Conservation (phyloP, 2,113 vertebrate species). For the Bothrops jararaca region DNA sequence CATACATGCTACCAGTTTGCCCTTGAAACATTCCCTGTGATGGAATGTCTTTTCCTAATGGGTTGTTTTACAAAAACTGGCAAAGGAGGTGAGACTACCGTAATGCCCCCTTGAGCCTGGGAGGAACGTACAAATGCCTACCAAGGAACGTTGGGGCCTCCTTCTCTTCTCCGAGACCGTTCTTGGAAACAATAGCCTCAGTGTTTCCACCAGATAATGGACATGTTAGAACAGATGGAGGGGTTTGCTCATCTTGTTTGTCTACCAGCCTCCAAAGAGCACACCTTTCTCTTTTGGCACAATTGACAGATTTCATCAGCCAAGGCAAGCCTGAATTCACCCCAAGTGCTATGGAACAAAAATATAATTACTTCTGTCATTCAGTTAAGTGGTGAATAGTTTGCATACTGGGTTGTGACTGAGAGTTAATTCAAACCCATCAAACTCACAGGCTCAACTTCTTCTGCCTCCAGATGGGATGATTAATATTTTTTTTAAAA, state of each 20-base stretch:
- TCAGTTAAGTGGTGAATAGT: rapidly evolving
- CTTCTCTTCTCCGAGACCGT: neutral
- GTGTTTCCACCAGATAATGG: constrained; percentile 20
- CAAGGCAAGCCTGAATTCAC: neutral
- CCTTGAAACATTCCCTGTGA: neutral
- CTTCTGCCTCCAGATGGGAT: neutral
- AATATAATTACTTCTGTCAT: rapidly evolving
- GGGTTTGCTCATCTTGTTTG: constrained; percentile 16
- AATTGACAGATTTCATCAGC: neutral
- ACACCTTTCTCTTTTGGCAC: constrained; percentile 34
- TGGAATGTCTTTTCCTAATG: constrained; percentile 11
- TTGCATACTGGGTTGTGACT: neutral
- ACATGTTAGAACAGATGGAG: constrained; percentile 4
- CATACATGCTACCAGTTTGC: constrained; percentile 4
- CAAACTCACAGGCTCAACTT: neutral
- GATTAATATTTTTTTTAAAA: neutral
- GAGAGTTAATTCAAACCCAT: neutral
- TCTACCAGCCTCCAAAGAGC: neutral
- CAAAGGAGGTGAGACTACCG: neutral
- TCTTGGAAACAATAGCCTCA: constrained; percentile 19
- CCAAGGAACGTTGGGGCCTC: neutral
- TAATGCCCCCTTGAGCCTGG: constrained; percentile 17
- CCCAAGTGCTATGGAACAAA: neutral
- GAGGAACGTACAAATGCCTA: neutral
- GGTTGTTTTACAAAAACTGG: constrained; percentile 1